phyloP scores from a whole-genome alignment of 2,113 vertebrate genomes.

The Stigmatopora argus region DNA sequence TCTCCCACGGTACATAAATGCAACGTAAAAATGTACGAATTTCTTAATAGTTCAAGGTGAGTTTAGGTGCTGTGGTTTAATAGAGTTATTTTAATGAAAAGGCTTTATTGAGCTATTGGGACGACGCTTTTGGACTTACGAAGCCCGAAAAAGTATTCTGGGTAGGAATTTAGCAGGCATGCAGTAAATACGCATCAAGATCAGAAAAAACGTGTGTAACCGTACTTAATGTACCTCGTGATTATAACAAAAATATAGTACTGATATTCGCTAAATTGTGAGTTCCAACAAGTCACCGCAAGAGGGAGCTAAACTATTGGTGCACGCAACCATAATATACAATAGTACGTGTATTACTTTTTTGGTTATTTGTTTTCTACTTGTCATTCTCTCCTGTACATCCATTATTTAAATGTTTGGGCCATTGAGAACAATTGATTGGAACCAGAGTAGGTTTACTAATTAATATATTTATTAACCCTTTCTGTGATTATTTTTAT shows the following conservation, averaged over 20 bases:
- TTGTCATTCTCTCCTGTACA: too few species aligned
- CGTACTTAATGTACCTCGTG: neutral
- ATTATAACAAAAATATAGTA: too few species aligned
- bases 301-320: neutral
- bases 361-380: neutral
- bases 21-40: neutral
- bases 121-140: neutral
- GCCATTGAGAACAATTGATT: too few species aligned
- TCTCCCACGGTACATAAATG: neutral
- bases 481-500: too few species aligned
- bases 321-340: neutral
- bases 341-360: too few species aligned
- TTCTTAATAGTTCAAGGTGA: neutral
- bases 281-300: neutral
- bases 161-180: neutral
- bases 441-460: too few species aligned
- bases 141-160: neutral
- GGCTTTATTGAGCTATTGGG: neutral
- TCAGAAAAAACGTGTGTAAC: neutral
- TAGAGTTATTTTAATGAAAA: neutral
- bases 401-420: too few species aligned
- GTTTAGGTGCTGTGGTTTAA: too few species aligned
- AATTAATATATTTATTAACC: too few species aligned
- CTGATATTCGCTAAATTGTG: too few species aligned
- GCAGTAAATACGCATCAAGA: neutral